phyloP scores from a whole-genome alignment of 2,113 vertebrate species.

The Dipodomys stephensi region DNA sequence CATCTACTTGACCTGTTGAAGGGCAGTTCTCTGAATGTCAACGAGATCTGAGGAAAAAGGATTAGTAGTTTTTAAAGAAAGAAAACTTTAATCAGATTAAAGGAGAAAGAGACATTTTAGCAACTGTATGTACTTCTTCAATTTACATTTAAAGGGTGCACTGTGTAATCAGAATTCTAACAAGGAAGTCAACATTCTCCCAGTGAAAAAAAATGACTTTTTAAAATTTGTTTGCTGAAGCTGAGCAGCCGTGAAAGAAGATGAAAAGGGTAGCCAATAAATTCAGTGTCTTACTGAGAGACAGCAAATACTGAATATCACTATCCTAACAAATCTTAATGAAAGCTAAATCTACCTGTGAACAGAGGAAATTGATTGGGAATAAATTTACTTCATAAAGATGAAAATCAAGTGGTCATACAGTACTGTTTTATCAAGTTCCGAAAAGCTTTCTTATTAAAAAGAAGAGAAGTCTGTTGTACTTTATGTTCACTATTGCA shows the following conservation, averaged over 20 bases:
- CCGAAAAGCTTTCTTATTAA: conserved; percentile 59
- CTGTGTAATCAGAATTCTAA: conserved; percentile 75
- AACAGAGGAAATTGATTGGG: conserved; percentile 65
- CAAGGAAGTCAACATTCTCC: conserved; percentile 72
- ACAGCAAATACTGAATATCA: conserved; percentile 77
- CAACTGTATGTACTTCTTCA: conserved; percentile 72
- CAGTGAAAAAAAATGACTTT: conserved; percentile 77
- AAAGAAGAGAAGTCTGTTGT: conserved; percentile 48
- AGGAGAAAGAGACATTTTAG: conserved; percentile 69
- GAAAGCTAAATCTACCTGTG: conserved; percentile 75
- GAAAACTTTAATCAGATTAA: conserved; percentile 67
- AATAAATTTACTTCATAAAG: conserved; percentile 75
- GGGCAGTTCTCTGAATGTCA: conserved; percentile 51
- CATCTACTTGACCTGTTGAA: conserved; percentile 51
- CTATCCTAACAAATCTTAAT: conserved; percentile 81
- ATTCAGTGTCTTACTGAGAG: conserved; percentile 75
- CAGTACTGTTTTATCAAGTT: conserved; percentile 63
- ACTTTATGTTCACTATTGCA: neutral
- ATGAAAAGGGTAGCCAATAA: conserved; percentile 79
- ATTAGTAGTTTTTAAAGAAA: conserved; percentile 10
- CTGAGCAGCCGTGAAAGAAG: conserved; percentile 74
- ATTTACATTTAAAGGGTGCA: conserved; percentile 75
- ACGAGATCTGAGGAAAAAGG: conserved; percentile 44
- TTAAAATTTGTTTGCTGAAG: conserved; percentile 80
- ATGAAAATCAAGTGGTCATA: conserved; percentile 74